These are phyloP conservation scores for Acrobasis consociella DNA, from an alignment of 2,888 invertebrate species.

Conservation along the genomic window DNA sequence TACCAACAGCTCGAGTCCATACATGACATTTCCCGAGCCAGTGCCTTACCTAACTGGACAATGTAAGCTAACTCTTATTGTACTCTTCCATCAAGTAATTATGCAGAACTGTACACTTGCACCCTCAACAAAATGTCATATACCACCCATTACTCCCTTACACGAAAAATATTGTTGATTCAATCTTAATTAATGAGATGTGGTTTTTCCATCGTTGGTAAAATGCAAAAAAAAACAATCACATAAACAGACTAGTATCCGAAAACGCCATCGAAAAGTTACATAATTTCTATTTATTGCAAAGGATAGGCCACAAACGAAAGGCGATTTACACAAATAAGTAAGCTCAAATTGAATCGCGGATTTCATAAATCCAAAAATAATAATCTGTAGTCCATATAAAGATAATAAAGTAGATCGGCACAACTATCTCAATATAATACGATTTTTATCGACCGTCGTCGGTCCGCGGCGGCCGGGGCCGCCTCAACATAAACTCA, in stretches of 20 bases:
- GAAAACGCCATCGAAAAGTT: conserved; percentile 71
- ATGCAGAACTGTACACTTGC: conserved; percentile 49
- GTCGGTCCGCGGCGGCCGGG: conserved; percentile 59
- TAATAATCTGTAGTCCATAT: conserved; percentile 55
- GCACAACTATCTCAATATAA: conserved; percentile 76
- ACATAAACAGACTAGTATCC: conserved; percentile 81
- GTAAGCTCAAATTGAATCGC: conserved; percentile 67
- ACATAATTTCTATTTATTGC: conserved; percentile 71
- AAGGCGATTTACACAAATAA: conserved; percentile 68
- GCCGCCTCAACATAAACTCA: conserved; percentile 72
- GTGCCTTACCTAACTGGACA: conserved; percentile 46
- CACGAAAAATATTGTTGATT: conserved; percentile 59
- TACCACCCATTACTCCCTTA: conserved; percentile 64
- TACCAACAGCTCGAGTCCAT: conserved; percentile 65
- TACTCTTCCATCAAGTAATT: conserved; percentile 15
- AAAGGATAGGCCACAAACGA: conserved; percentile 75
- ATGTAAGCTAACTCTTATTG: conserved; percentile 51
- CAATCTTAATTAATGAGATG: conserved; percentile 80
- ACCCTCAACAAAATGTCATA: conserved; percentile 70
- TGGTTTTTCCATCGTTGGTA: conserved; percentile 74
- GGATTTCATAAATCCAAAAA: conserved; percentile 78
- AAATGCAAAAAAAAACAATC: conserved; percentile 76
- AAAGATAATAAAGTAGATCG: conserved; percentile 54
- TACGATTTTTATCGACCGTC: conserved; percentile 77
- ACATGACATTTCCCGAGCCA: conserved; percentile 68